Evolutionary conservation across 2,113 vertebrate genomes (phyloP).

Genomic region (Hemiscyllium ocellatum): DNA sequence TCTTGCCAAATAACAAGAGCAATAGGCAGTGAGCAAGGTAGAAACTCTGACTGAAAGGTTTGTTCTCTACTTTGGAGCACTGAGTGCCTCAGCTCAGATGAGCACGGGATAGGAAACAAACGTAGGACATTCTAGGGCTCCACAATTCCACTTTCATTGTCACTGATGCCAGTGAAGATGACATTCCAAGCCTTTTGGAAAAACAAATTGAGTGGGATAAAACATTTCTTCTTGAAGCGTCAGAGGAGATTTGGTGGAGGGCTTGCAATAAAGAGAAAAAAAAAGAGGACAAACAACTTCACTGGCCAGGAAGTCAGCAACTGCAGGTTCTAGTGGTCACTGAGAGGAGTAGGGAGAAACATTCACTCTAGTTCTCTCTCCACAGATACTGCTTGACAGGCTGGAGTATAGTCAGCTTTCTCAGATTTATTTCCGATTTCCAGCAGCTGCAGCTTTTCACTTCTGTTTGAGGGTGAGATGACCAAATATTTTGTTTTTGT

Average conservation of each 20-base stretch:
- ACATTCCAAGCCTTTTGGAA: neutral
- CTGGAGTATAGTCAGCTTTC: neutral
- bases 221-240: neutral
- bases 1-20: neutral
- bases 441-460: neutral
- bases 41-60: neutral
- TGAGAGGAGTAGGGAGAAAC: neutral
- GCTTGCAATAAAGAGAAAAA: neutral
- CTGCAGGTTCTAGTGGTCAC: neutral
- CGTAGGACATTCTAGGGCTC: neutral
- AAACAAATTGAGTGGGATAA: neutral
- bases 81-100: neutral
- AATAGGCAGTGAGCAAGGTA: neutral
- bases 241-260: neutral
- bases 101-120: neutral
- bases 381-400: neutral
- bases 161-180: neutral
- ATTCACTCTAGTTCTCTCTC: neutral
- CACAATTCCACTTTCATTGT: neutral
- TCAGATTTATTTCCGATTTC: neutral
- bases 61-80: neutral
- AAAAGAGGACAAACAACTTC: neutral
- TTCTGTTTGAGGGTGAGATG: neutral
- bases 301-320: neutral
- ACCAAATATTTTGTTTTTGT: too few relatives aligned